These are phyloP conservation scores for Callopanchax toddi DNA, from an alignment of 2,113 vertebrate genomes.

Conservation along the genomic window DNA sequence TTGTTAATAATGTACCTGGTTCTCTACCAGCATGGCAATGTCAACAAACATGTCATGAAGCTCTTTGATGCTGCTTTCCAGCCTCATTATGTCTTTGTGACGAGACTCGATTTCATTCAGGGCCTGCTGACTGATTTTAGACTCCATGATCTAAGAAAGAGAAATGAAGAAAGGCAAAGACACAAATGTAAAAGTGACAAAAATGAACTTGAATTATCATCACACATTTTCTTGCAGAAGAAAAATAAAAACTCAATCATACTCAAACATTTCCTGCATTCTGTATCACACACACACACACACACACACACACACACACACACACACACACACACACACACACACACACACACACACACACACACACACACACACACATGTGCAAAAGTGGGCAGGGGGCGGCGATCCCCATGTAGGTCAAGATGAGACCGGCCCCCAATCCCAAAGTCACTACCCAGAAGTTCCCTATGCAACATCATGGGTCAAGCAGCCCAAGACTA, in stretches of 20 bases:
- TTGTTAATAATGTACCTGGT: conserved; percentile 50
- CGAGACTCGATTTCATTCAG: conserved; percentile 95
- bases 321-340: too few relatives aligned
- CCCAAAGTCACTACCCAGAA: too few relatives aligned
- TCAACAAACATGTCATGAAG: conserved; percentile 96
- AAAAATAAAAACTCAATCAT: not conserved
- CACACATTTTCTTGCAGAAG: too few relatives aligned
- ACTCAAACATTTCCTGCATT: not conserved
- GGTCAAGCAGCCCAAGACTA: too few relatives aligned
- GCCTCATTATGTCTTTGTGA: conserved; percentile 93
- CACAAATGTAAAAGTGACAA: not conserved
- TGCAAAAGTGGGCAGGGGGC: too few relatives aligned
- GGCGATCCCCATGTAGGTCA: too few relatives aligned
- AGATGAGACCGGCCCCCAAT: too few relatives aligned
- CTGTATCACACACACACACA: too few relatives aligned
- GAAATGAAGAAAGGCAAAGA: not conserved
- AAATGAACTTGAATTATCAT: not conserved
- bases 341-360: too few relatives aligned
- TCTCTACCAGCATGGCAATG: conserved; percentile 94
- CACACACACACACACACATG: too few relatives aligned
- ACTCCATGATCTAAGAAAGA: conserved; percentile 82
- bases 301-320: too few relatives aligned
- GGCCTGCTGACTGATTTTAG: conserved; percentile 93
- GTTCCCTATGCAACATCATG: too few relatives aligned
- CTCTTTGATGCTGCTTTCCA: conserved; percentile 97